phyloP scores from a whole-genome alignment of 1,140 invertebrate genomes.

The Drosophila seguyi region DNA sequence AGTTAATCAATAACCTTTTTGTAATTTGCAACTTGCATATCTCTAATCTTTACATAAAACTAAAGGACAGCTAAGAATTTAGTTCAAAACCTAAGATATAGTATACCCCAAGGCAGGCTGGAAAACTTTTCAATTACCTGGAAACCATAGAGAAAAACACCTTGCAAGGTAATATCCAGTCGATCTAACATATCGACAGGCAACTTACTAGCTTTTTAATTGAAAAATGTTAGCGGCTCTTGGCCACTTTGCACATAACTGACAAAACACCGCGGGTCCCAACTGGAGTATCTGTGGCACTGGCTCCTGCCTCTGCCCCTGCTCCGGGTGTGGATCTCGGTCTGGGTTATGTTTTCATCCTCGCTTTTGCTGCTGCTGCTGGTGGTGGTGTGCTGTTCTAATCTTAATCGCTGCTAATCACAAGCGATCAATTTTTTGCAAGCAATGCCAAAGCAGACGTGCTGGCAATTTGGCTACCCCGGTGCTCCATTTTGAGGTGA shows the following conservation, averaged over 20 bases:
- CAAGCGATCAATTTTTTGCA: conserved; percentile 73
- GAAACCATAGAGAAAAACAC: background rate
- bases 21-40: background rate
- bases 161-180: conserved; percentile 41
- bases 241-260: conserved; percentile 80
- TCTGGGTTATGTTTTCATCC: conserved; percentile 52
- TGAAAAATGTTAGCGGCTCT: conserved; percentile 82
- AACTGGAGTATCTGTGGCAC: conserved; percentile 46
- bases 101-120: background rate
- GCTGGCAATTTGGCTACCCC: conserved; percentile 64
- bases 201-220: conserved; percentile 68
- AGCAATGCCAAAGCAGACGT: conserved; percentile 66
- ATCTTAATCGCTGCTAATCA: conserved; percentile 82
- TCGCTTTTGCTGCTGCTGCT: conserved; percentile 22
- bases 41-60: background rate
- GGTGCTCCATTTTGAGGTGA: conserved; percentile 75
- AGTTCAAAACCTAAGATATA: background rate
- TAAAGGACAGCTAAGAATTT: background rate
- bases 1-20: background rate
- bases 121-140: background rate
- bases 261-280: conserved; percentile 79
- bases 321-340: conserved; percentile 19
- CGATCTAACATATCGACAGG: conserved; percentile 31
- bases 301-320: conserved; percentile 3
- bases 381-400: conserved; percentile 59